Evolutionary conservation across 2,113 vertebrate genomes (phyloP), one percentile per base, ranked within the genome.

Genomic region (Glaucomys volans): DNA sequence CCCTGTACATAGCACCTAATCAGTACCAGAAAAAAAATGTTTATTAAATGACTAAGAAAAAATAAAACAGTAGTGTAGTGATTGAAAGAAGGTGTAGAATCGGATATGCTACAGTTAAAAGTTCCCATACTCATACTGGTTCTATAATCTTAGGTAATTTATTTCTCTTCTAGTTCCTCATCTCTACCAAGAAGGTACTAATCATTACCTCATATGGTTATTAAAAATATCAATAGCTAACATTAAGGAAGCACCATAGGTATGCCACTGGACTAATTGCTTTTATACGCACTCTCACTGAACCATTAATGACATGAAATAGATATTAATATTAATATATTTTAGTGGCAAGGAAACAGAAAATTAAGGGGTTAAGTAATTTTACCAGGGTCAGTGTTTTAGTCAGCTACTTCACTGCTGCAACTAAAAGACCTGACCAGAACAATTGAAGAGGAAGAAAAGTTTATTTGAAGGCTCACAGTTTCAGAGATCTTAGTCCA

Each of bases 221-320:
- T 40, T 86, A 32, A 82, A 91, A 96, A 82, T 92, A 77, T 66
- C 54, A 83, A 37, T 82, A 74, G 20, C 47, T 86, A 71, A 42
- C 7, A 74, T 84, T 52, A 91, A 52, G 4, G 35, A 72, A 62
- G 42, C 37, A 71, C 18, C 42, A 52, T 82, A 28, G 37, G 37
- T 35, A 74, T 72, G 32, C 30, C 4, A 52, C 17, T 66, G 30
- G 24, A n/a, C 8, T 88, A 94, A 88, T 42, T 89, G 30, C 18
- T 95, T 93, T 91, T 35, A 59, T 16, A 67, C 44, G 47, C 1
- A 28, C 75, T 67, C 28, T 88, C 35, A 74, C 28, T 37, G 76
- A 89, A 88, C 17, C 74, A 67, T 66, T 30, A 94, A 85, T 89
- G 35, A 2, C 24, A 37, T 75, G 17, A 87, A 7, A 8, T 42